phyloP scores from a whole-genome alignment of 1,140 invertebrate species.

The Drosophila athabasca region DNA sequence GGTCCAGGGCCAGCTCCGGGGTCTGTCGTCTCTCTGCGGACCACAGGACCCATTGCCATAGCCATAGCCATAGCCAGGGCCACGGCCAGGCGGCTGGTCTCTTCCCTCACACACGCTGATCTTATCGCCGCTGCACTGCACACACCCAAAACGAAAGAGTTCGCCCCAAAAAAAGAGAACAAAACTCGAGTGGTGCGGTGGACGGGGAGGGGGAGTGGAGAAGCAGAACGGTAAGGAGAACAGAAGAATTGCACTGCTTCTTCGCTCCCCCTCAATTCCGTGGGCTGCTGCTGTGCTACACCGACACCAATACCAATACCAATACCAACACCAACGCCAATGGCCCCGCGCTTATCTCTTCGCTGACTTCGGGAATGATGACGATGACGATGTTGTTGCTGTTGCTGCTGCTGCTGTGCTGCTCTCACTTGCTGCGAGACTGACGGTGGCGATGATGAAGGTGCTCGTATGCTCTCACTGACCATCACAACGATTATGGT shows the following conservation, averaged over 20 bases:
- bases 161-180: conserved; percentile 38
- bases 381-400: conserved; percentile 35
- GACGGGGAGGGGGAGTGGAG: conserved; percentile 1
- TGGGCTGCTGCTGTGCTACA: conserved; percentile 58
- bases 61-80: too few species aligned
- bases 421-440: too few species aligned
- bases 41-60: too few species aligned
- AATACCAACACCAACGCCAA: conserved; percentile 15
- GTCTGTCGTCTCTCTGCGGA: too few species aligned
- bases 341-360: conserved; percentile 35
- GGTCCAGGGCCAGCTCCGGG: background rate
- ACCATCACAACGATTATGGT: too few species aligned
- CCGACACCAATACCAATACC: conserved; percentile 33
- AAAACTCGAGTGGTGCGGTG: background rate
- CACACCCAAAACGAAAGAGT: conserved; percentile 74
- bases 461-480: too few species aligned
- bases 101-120: conserved; percentile 60
- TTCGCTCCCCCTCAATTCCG: background rate
- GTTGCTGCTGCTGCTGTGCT: conserved; percentile 1
- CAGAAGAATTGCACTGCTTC: conserved; percentile 26
- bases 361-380: conserved; percentile 6
- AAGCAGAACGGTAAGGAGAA: conserved; percentile 1
- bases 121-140: conserved; percentile 60
- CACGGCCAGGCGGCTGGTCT: too few species aligned
- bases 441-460: too few species aligned